These are phyloP conservation scores for Elanus axillaris DNA, from an alignment of 2,113 vertebrate genomes.

Conservation along the genomic window DNA sequence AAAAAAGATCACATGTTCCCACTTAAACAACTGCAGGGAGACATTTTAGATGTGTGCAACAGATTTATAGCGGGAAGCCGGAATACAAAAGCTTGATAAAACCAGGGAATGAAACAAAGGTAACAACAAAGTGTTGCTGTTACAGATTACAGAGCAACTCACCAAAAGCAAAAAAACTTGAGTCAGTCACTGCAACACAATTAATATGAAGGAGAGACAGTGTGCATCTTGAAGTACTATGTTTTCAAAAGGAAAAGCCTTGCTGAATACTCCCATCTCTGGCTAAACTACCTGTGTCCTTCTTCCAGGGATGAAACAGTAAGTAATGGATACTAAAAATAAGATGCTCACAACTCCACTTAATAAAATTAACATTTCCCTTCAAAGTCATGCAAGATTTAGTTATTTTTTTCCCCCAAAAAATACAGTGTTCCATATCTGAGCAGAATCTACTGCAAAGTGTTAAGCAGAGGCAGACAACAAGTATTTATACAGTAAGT, in stretches of 20 bases:
- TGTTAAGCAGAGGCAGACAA: neutral
- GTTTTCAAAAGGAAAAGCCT: neutral
- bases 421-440: neutral
- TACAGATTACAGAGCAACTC: neutral
- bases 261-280: neutral
- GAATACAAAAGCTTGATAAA: neutral
- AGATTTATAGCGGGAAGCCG: neutral
- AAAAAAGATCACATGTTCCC: neutral
- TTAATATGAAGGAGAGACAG: neutral
- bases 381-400: neutral
- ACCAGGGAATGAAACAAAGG: neutral
- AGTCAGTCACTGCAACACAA: neutral
- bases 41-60: neutral
- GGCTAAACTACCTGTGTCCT: neutral
- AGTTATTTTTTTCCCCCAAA: neutral
- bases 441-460: neutral
- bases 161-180: neutral
- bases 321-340: neutral
- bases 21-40: conserved; percentile 3
- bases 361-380: neutral
- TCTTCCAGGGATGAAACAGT: neutral
- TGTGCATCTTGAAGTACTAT: neutral
- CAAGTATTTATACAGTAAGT: neutral
- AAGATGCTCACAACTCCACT: neutral
- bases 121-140: neutral